phyloP scores from a whole-genome alignment of 2,113 vertebrate species.

The Syngnathus scovelli region DNA sequence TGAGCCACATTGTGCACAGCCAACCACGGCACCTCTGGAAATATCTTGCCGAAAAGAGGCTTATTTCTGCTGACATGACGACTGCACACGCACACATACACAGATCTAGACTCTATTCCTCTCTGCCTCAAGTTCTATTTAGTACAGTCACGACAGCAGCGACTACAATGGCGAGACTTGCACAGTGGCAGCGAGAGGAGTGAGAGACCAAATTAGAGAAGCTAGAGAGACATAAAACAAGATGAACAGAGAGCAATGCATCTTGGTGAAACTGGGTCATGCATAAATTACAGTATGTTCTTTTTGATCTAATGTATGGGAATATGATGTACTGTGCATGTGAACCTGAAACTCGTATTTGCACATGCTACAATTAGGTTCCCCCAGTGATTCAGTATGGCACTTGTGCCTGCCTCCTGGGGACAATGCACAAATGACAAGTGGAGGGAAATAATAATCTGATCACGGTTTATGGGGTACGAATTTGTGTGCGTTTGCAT shows the following conservation, averaged over 20 bases:
- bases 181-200: conserved; percentile 36
- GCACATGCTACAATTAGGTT: conserved; percentile 53
- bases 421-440: conserved; percentile 28
- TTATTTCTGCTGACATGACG: conserved; percentile 60
- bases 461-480: background rate
- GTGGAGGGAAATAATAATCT: conserved; percentile 10
- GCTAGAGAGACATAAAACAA: conserved; percentile 49
- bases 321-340: conserved; percentile 21
- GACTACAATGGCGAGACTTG: conserved; percentile 51
- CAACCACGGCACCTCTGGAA: conserved; percentile 51
- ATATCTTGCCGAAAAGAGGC: conserved; percentile 46
- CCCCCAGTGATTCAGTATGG: conserved; percentile 30
- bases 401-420: conserved; percentile 32
- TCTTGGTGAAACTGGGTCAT: conserved; percentile 53
- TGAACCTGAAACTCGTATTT: conserved; percentile 39
- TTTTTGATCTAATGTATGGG: conserved; percentile 23
- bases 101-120: conserved; percentile 53
- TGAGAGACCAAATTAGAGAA: conserved; percentile 28
- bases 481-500: conserved; percentile 4
- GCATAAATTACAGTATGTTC: conserved; percentile 32
- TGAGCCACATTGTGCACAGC: conserved; percentile 44
- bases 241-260: conserved; percentile 19
- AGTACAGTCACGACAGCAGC: conserved; percentile 57
- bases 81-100: conserved; percentile 23
- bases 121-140: conserved; percentile 53